phyloP scores from a whole-genome alignment of 92 coral and sea anemone genomes.

The Paragorgia papillata region DNA sequence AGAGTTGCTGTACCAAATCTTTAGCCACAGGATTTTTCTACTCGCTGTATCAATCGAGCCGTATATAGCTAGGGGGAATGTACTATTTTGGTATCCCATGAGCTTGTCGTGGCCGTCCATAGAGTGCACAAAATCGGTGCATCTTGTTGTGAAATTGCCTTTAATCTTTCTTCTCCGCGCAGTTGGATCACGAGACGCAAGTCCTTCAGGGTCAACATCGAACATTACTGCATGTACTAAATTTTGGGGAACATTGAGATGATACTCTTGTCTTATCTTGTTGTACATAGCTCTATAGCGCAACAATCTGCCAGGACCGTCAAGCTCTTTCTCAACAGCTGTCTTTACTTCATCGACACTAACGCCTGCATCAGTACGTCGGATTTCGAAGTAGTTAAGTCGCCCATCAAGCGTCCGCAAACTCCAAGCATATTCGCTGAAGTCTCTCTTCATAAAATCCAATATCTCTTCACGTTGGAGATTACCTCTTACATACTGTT shows the following conservation, averaged over 20 bases:
- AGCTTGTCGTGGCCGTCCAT: conserved; percentile 47
- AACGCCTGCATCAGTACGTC: not conserved
- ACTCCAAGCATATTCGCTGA: conserved; percentile 19
- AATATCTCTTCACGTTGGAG: conserved; percentile 14
- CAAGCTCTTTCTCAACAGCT: conserved; percentile 6
- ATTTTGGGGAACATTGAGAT: conserved; percentile 13
- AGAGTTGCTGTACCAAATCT: conserved; percentile 57
- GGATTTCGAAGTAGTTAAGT: conserved; percentile 1
- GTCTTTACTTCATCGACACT: not conserved
- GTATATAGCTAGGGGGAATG: conserved; percentile 59
- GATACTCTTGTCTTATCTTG: conserved; percentile 14
- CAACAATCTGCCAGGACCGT: not conserved
- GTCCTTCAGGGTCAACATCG: conserved; percentile 12
- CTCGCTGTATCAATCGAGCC: conserved; percentile 64
- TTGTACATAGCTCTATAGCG: conserved; percentile 17
- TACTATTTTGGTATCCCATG: conserved; percentile 58
- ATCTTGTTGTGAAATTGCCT: not conserved
- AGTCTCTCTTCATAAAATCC: conserved; percentile 31
- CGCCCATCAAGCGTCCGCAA: conserved; percentile 15
- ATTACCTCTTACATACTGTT: not conserved
- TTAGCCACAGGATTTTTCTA: conserved; percentile 52
- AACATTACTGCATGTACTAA: conserved; percentile 14
- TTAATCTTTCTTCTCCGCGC: conserved; percentile 54
- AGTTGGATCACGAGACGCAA: conserved; percentile 26
- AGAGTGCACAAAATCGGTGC: not conserved